Percentiles rank a stretch among this genome's conserved stretches.
phyloP scores from a whole-genome alignment of 2,113 vertebrate genomes.

The Bujurquina vittata region DNA sequence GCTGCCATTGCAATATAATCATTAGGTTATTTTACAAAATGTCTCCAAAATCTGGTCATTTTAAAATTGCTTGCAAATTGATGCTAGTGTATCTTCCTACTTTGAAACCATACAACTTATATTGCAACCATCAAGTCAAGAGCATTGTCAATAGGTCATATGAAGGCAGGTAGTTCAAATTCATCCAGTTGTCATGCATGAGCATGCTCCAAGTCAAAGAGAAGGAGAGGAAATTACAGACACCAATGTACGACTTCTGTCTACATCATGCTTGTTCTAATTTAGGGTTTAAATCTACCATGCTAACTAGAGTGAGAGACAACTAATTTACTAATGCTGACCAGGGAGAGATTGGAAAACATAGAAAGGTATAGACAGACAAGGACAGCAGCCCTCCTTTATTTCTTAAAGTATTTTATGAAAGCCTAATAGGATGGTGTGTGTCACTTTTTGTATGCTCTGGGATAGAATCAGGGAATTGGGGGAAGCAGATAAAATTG shows the following conservation, averaged over 20 bases:
- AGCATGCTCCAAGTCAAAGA: constrained; percentile 79
- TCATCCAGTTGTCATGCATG: constrained; percentile 76
- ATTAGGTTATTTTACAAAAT: constrained; percentile 60
- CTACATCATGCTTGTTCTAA: constrained; percentile 77
- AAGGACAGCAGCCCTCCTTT: constrained; percentile 73
- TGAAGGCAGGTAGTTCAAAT: constrained; percentile 66
- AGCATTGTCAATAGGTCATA: constrained; percentile 63
- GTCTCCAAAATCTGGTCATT: constrained; percentile 71
- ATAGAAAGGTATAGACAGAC: constrained; percentile 57
- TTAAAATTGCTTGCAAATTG: constrained; percentile 51
- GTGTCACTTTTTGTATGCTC: constrained; percentile 32
- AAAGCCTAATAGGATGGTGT: constrained; percentile 38
- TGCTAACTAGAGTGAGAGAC: constrained; percentile 78
- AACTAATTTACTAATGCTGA: constrained; percentile 60
- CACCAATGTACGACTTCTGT: constrained; percentile 52
- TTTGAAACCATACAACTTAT: constrained; percentile 75
- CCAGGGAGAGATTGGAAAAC: constrained; percentile 68
- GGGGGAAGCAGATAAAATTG: constrained; percentile 60
- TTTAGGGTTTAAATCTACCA: constrained; percentile 69
- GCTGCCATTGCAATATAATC: constrained; percentile 79
- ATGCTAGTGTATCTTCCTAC: constrained; percentile 52
- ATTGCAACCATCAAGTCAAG: constrained; percentile 76
- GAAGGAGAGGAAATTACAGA: constrained; percentile 75
- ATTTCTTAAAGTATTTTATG: constrained; percentile 22
- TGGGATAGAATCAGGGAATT: constrained; percentile 30